Evolutionary conservation across 2,888 invertebrate species (phyloP).

Genomic region (Pseudeuparius sepicola): DNA sequence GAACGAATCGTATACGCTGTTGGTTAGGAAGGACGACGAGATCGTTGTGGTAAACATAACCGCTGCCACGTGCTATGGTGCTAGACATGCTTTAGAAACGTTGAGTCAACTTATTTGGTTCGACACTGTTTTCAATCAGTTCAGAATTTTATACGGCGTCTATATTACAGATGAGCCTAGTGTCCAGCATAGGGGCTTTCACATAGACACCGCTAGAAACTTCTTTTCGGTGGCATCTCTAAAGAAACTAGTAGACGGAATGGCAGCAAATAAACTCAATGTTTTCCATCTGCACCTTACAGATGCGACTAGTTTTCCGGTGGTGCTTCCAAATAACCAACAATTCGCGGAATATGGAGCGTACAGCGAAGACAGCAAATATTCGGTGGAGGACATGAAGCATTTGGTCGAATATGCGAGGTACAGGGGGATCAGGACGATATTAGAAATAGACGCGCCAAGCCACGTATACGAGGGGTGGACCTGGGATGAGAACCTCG

Average conservation of each 20-base stretch:
- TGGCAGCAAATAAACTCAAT: constrained; percentile 80
- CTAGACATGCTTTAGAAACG: constrained; percentile 64
- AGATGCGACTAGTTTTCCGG: constrained; percentile 85
- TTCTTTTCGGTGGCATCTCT: constrained; percentile 63
- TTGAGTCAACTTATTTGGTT: constrained; percentile 66
- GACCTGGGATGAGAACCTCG: constrained; percentile 64
- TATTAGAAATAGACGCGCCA: constrained; percentile 84
- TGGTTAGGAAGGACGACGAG: constrained; percentile 35
- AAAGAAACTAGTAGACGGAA: constrained; percentile 67
- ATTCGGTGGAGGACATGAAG: constrained; percentile 56
- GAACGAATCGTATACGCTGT: constrained; percentile 54
- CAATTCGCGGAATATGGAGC: constrained; percentile 73
- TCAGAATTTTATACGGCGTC: constrained; percentile 53
- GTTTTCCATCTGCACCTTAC: constrained; percentile 83
- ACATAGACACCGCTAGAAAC: constrained; percentile 84
- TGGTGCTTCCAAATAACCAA: constrained; percentile 60
- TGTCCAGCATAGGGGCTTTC: constrained; percentile 69
- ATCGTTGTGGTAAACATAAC: constrained; percentile 43
- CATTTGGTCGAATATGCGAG: constrained; percentile 64
- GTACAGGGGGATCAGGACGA: constrained; percentile 68
- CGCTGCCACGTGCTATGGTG: constrained; percentile 61
- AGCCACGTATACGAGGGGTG: constrained; percentile 76
- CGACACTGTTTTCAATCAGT: constrained; percentile 49
- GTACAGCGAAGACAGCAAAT: constrained; percentile 58
- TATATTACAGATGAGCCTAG: constrained; percentile 64